A percentile compares a stretch with the other conserved stretches of the same genome.
phyloP scores from a whole-genome alignment of 2,888 invertebrate genomes.

The Eristalis tenax region DNA sequence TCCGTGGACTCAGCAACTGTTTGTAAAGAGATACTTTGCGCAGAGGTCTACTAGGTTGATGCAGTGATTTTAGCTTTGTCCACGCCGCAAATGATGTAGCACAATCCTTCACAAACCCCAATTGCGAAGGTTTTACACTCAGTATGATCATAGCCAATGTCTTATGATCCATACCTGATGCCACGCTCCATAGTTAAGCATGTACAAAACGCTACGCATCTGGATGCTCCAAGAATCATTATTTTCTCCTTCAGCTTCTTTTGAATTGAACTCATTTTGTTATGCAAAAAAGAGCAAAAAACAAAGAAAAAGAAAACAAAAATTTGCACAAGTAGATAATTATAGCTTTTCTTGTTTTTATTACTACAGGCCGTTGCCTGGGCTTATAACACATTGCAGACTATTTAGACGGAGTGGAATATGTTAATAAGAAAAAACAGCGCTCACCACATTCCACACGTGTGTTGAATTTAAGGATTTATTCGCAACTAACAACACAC shows the following conservation, averaged over 20 bases:
- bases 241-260: conserved; percentile 53
- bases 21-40: conserved; percentile 51
- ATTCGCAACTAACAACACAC: too few species aligned
- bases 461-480: background rate
- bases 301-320: background rate
- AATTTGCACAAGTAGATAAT: background rate
- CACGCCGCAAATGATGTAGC: conserved; percentile 34
- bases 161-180: conserved; percentile 42
- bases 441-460: background rate
- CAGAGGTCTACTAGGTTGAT: conserved; percentile 51
- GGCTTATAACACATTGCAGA: conserved; percentile 13
- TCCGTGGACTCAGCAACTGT: conserved; percentile 33
- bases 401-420: background rate
- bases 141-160: conserved; percentile 48
- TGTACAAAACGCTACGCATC: conserved; percentile 45
- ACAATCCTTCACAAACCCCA: conserved; percentile 51
- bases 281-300: background rate
- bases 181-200: conserved; percentile 41
- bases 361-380: conserved; percentile 24
- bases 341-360: background rate
- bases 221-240: conserved; percentile 56
- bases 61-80: conserved; percentile 28
- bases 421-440: background rate
- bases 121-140: conserved; percentile 37
- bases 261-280: conserved; percentile 32